A percentile compares a stretch with the other conserved stretches of the same genome.
Evolutionary conservation across 2,113 vertebrate genomes (phyloP).

Genomic region (Gasterosteus aculeatus): DNA sequence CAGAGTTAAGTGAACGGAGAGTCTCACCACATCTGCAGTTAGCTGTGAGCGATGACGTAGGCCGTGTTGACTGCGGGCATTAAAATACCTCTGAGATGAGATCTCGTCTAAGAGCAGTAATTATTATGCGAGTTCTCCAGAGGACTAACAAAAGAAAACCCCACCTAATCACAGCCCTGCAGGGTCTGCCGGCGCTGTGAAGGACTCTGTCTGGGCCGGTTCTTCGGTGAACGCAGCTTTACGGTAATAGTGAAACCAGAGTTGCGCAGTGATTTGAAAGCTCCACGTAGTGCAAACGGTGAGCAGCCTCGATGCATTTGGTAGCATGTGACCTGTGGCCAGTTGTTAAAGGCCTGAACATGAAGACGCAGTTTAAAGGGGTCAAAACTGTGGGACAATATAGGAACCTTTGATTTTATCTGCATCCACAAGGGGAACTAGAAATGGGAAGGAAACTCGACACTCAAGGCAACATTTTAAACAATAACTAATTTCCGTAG

Average conservation of each 20-base stretch:
- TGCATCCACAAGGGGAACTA: neutral
- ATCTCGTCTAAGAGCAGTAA: slow-evolving; percentile 40
- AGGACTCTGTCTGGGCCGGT: neutral
- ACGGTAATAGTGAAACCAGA: slow-evolving; percentile 10
- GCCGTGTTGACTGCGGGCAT: slow-evolving; percentile 24
- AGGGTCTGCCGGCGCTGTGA: neutral
- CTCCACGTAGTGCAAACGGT: neutral
- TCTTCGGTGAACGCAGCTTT: neutral
- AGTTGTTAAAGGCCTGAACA: neutral
- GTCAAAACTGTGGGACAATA: neutral
- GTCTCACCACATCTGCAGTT: slow-evolving; percentile 45
- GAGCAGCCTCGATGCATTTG: neutral
- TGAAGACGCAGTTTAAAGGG: neutral
- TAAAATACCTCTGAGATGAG: slow-evolving; percentile 54
- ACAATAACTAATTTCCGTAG: no score
- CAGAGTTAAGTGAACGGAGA: slow-evolving; percentile 39
- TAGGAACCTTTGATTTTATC: neutral
- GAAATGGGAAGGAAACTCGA: neutral
- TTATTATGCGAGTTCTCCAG: slow-evolving; percentile 34
- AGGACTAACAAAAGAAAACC: slow-evolving; percentile 11
- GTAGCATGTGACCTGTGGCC: neutral
- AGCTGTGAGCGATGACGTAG: slow-evolving; percentile 25
- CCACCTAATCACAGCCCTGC: neutral
- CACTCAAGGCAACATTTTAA: neutral
- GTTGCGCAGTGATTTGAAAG: slow-evolving; percentile 14